phyloP scores from a whole-genome alignment of 2,113 vertebrate species.

The Mystacornis crossleyi region DNA sequence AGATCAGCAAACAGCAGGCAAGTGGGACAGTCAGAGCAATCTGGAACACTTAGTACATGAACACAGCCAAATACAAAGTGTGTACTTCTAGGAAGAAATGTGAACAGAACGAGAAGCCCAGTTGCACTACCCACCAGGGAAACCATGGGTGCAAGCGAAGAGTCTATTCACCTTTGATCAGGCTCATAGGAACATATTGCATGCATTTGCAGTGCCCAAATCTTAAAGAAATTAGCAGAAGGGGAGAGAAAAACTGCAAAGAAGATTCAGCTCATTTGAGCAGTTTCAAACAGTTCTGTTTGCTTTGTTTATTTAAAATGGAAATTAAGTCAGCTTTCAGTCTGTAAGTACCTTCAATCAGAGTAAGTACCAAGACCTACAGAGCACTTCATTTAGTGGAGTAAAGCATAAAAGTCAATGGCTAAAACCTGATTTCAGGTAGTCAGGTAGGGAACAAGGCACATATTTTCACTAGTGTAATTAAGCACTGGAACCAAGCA shows the following conservation, averaged over 20 bases:
- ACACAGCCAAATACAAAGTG: background rate
- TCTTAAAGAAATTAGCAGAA: background rate
- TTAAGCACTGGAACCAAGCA: background rate
- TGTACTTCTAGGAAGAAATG: background rate
- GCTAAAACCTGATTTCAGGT: background rate
- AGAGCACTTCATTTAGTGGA: background rate
- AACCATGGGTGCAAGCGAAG: background rate
- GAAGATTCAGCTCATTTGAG: background rate
- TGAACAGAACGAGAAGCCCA: background rate
- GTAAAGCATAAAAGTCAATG: background rate
- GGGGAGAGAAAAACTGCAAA: background rate
- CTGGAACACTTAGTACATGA: background rate
- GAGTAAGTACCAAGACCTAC: background rate
- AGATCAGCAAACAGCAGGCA: background rate
- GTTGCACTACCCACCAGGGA: background rate
- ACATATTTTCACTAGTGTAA: background rate
- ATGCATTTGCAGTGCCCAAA: background rate
- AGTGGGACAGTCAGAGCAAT: background rate
- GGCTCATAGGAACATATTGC: background rate
- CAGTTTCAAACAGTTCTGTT: background rate
- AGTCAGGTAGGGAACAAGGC: background rate
- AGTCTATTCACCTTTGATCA: background rate
- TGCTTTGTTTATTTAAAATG: background rate
- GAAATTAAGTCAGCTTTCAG: background rate
- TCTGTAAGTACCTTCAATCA: background rate